Evolutionary conservation across 2,797 vertebrate genomes (phyloP).

Genomic region (Scarus forsteni): DNA sequence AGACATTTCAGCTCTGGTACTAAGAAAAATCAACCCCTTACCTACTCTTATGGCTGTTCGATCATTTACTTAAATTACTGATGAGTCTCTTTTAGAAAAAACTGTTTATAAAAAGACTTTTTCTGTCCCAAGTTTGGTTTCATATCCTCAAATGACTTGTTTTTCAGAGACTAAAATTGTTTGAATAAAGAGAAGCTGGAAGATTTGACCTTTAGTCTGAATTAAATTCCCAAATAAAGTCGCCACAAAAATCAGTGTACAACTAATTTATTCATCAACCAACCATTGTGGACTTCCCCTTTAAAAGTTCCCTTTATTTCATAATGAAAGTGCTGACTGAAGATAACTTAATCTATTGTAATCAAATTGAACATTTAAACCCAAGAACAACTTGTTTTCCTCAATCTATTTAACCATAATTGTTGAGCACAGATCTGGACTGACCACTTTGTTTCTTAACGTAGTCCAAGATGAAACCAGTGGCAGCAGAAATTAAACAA

Average conservation of each 20-base stretch:
- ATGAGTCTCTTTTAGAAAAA: too few species aligned
- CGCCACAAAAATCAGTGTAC: background rate
- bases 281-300: background rate
- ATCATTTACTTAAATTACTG: too few species aligned
- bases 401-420: background rate
- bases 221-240: too few species aligned
- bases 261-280: background rate
- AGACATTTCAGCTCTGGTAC: too few species aligned
- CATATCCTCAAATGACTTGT: too few species aligned
- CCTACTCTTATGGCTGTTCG: too few species aligned
- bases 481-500: background rate
- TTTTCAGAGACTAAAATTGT: too few species aligned
- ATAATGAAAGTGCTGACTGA: constrained; percentile 5
- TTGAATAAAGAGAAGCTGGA: background rate
- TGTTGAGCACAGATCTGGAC: background rate
- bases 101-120: too few species aligned
- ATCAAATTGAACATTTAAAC: background rate
- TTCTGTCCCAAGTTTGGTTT: too few species aligned
- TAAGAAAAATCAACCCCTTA: too few species aligned
- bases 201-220: too few species aligned
- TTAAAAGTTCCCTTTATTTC: background rate
- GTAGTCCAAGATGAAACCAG: background rate
- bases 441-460: background rate
- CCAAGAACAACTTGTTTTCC: background rate
- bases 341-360: background rate